Base-by-base conservation (phyloP, 1,140 invertebrate species). In the Drosophila chauvacae region DNA sequence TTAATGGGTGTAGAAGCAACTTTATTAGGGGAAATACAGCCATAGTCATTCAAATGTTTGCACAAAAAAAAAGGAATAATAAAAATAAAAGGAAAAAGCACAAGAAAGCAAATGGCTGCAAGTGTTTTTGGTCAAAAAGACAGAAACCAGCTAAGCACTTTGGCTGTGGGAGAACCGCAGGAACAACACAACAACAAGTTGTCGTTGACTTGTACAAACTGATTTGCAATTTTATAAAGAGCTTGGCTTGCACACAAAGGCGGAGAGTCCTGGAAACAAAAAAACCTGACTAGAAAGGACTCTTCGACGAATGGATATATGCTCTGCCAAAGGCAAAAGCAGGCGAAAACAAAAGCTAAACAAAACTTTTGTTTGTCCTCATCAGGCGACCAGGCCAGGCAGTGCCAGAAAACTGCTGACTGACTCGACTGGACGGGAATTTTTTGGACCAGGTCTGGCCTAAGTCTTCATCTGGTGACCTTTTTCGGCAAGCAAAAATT, bases 161-260 rank as follows among this genome's bases (percentile, higher is more conserved):
- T 69, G 37, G 28, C 28, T 42, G 45, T 28, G 1, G 23, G n/a
- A 48, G 66, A 72, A 66, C 81, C 79, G 65, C 77, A 30, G 56
- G 51, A 69, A 58, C 44, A 47, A 10, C 20, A 23, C 71, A 41
- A 70, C 69, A 59, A 72, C 65, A 70, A 70, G 66, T 79, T 84
- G 81, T 84, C 84, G 81, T 78, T 90, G 86, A 81, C 81, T 90
- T 90, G 79, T 79, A 81, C 81, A 81, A 90, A 90, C 85, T 90
- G 86, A 90, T 90, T 90, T 90, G 86, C 85, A 90, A 90, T 90
- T 90, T 90, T 81, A 81, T 80, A 90, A 90, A 90, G 86, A 88
- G 73, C 78, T 76, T 76, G 64, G 47, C 68, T 41, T 74, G 74
- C 75, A 78, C 58, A 74, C 56, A 65, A 57, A 63, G 45, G 44